Conservation (phyloP, 2,888 invertebrate genomes). For the Leptopilina syphax region DNA sequence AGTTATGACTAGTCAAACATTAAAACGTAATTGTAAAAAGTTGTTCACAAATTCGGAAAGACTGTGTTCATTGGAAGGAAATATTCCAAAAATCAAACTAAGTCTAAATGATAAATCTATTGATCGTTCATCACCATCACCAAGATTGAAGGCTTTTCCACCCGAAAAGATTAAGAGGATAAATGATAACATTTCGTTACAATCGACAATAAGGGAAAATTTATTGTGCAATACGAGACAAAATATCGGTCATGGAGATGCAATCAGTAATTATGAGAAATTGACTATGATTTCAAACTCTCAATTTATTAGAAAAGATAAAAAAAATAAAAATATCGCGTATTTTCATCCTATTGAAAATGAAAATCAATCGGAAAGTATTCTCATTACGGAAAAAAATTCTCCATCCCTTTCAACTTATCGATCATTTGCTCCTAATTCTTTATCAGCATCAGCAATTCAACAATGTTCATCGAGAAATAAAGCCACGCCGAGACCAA, state of each 20-base stretch:
- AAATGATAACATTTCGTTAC: conserved; percentile 39
- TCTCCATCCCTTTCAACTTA: conserved; percentile 43
- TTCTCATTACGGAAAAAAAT: neutral
- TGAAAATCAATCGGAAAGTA: neutral
- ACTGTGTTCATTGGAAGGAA: neutral
- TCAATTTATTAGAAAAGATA: conserved; percentile 3
- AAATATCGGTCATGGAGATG: conserved; percentile 21
- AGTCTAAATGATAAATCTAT: conserved; percentile 37
- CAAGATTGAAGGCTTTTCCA: conserved; percentile 68
- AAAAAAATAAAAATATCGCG: conserved; percentile 55
- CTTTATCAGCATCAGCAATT: neutral
- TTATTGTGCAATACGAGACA: neutral
- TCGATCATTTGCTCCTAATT: conserved; percentile 60
- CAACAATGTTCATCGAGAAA: neutral
- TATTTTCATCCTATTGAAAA: neutral
- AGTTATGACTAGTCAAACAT: neutral
- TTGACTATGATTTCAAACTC: neutral
- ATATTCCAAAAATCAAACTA: conserved; percentile 18
- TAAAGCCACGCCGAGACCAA: conserved; percentile 2
- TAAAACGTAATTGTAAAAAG: neutral
- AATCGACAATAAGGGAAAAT: neutral
- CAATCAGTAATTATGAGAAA: neutral
- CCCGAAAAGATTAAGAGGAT: conserved; percentile 63
- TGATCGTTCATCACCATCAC: conserved; percentile 34
- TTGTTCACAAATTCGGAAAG: neutral